Evolutionary conservation across 2,888 invertebrate species (phyloP).

Genomic region (Pantelozetes paolii): DNA sequence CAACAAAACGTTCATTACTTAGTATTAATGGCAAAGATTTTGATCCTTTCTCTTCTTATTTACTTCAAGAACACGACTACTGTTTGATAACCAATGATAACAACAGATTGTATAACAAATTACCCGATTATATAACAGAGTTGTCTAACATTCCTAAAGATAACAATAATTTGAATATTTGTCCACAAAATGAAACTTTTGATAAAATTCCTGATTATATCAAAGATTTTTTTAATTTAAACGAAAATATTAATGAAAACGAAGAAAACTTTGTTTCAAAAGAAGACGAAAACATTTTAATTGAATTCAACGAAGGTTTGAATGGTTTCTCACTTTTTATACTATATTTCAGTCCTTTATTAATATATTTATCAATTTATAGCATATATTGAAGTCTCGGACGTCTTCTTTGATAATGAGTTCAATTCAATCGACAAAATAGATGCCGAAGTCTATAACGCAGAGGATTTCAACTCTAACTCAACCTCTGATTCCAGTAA

Average conservation of each 20-base stretch:
- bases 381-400: slow-evolving; percentile 31
- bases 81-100: slow-evolving; percentile 2
- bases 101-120: slow-evolving; percentile 14
- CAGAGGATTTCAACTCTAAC: neutral
- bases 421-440: neutral
- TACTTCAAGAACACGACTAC: slow-evolving; percentile 30
- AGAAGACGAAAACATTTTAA: slow-evolving; percentile 7
- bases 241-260: neutral
- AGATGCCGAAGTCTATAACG: neutral
- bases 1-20: neutral
- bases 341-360: neutral
- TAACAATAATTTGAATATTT: neutral
- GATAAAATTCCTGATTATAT: slow-evolving; percentile 27
- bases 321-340: neutral
- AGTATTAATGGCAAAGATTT: slow-evolving; percentile 17
- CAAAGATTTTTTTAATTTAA: slow-evolving; percentile 22
- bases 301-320: slow-evolving; percentile 27
- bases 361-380: too few relatives aligned
- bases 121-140: slow-evolving; percentile 20
- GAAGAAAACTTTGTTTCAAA: neutral
- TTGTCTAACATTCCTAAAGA: neutral
- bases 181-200: neutral
- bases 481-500: neutral
- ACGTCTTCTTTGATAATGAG: slow-evolving; percentile 11
- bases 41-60: neutral